Percentiles rank a stretch among this genome's conserved stretches.
Evolutionary conservation across 2,888 invertebrate species (phyloP).

Genomic region (Pantelozetes paolii): DNA sequence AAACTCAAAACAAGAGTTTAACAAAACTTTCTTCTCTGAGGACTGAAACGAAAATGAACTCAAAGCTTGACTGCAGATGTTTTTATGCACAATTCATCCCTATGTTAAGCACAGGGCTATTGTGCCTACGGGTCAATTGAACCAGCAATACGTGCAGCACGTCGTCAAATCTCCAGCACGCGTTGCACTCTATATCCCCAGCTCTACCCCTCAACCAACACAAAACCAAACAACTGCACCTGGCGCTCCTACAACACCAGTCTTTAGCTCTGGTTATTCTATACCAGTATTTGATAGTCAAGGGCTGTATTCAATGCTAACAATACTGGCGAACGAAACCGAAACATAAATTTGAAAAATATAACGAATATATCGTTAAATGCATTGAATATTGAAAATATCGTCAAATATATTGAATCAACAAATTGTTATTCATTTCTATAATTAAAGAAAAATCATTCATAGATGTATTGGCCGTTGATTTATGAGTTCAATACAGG

Average conservation of each 20-base stretch:
- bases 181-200: not conserved
- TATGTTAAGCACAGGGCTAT: not conserved
- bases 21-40: slow-evolving; percentile 15
- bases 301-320: slow-evolving; percentile 12
- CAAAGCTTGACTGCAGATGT: slow-evolving; percentile 31
- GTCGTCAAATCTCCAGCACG: slow-evolving; percentile 33
- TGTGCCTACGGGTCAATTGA: slow-evolving; percentile 18
- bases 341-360: slow-evolving; percentile 25
- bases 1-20: slow-evolving; percentile 15
- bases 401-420: not conserved
- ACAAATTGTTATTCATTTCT: not conserved
- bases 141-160: slow-evolving; percentile 33
- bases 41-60: not conserved
- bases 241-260: slow-evolving; percentile 10
- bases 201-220: not conserved
- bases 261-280: slow-evolving; percentile 10
- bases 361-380: not conserved
- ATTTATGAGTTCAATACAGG: not conserved
- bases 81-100: slow-evolving; percentile 22
- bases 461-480: not conserved
- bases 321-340: slow-evolving; percentile 13
- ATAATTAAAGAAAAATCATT: not conserved
- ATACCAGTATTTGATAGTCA: not conserved
- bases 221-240: slow-evolving; percentile 37
- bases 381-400: too few relatives aligned